Percentiles rank a stretch among this genome's conserved stretches.
Conservation (phyloP, 1,140 invertebrate species). For the Scaptodrosophila lebanonensis region DNA sequence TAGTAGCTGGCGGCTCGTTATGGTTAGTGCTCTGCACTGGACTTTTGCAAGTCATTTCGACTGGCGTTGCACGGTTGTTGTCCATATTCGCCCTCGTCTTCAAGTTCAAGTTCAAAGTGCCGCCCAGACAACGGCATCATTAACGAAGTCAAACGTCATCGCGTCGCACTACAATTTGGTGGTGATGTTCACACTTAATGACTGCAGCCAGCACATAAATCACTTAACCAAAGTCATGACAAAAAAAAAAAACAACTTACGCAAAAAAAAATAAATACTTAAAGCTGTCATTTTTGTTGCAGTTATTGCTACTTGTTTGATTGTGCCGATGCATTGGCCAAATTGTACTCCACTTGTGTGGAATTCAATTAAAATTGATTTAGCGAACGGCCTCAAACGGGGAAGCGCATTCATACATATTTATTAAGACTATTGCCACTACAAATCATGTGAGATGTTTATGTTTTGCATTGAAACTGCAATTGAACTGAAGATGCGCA, state of each 20-base stretch:
- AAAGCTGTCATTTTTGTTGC: too few relatives aligned
- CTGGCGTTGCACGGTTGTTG: constrained; percentile 4
- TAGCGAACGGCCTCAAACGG: too few relatives aligned
- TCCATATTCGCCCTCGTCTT: constrained; percentile 35
- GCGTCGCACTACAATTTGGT: constrained; percentile 46
- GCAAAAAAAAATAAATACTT: not conserved
- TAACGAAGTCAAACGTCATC: constrained; percentile 38
- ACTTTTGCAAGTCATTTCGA: constrained; percentile 46
- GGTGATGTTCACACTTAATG: constrained; percentile 66
- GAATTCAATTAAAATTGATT: too few relatives aligned
- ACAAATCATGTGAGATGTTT: too few relatives aligned
- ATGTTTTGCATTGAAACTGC: constrained; percentile 11
- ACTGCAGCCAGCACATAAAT: constrained; percentile 62
- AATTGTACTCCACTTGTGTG: too few relatives aligned
- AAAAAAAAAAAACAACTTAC: constrained; percentile 20
- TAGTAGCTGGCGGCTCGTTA: too few relatives aligned
- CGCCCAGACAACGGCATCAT: constrained; percentile 45
- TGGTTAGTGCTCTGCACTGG: constrained; percentile 8
- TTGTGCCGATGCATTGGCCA: too few relatives aligned
- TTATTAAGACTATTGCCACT: too few relatives aligned
- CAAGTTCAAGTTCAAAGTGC: constrained; percentile 62
- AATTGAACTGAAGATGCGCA: constrained; percentile 43
- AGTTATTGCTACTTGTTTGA: too few relatives aligned
- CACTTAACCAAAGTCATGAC: constrained; percentile 55
- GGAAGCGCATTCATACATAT: too few relatives aligned